Conservation (phyloP, 2,797 vertebrate genomes). For the Hydrophis major region DNA sequence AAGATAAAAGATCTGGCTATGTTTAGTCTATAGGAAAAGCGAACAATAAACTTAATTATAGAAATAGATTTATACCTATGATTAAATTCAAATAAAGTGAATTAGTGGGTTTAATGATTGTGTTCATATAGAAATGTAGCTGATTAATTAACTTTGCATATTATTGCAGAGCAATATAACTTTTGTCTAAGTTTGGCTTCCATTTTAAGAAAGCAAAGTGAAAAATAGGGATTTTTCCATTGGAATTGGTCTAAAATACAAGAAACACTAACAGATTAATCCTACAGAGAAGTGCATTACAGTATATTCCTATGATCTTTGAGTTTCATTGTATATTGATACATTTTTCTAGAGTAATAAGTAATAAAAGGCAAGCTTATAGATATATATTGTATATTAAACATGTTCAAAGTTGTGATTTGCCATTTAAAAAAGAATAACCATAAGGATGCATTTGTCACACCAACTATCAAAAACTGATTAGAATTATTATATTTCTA, state of each 20-base stretch:
- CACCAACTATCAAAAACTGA: background rate
- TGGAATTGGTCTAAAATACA: background rate
- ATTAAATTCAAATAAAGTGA: conserved; percentile 15
- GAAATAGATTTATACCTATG: background rate
- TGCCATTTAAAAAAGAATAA: background rate
- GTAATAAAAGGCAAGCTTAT: background rate
- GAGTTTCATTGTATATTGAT: background rate
- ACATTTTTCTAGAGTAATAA: background rate
- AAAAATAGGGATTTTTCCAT: background rate
- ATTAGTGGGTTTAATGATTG: background rate
- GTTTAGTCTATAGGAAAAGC: conserved; percentile 5
- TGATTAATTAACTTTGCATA: background rate
- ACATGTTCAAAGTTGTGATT: background rate
- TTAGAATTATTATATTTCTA: background rate
- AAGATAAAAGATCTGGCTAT: conserved; percentile 19
- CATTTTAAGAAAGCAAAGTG: background rate
- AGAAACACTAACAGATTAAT: background rate
- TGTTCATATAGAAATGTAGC: background rate
- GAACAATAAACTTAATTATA: background rate
- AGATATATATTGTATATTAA: background rate
- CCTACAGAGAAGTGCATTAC: background rate
- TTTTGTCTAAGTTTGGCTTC: background rate
- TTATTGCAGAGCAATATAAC: background rate
- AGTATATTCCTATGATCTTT: background rate
- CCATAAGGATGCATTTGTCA: background rate